Evolutionary conservation across 2,888 invertebrate species (phyloP), one percentile per base, ranked within the genome.

Genomic region (Cheilosia pagana): DNA sequence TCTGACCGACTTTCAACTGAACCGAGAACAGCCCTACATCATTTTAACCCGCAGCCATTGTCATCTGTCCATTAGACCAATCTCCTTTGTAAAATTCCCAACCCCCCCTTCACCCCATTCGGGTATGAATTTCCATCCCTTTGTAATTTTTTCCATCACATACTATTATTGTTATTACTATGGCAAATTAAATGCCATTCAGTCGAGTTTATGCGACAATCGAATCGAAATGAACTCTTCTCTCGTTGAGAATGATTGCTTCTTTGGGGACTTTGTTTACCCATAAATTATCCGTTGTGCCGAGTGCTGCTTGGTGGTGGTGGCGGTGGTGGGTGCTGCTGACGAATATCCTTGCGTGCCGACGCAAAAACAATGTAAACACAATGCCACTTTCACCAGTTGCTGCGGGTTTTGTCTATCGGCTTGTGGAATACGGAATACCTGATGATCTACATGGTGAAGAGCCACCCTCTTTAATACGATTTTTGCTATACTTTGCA

Each of bases 321-420:
- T 25, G 4, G 25, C 6, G 4, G 25, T 25, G 28, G 28, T n/a
- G 60, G 60, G 25, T 3, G n/a, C 10, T 50, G 48, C 1, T 0
- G 59, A 71, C 63, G 71, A 67, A 72, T 79, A 81, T 85, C 75
- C 76, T 85, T 85, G 79, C 85, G 85, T 85, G 85, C 35, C 48
- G 72, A 85, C 81, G 81, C 85, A 85, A 74, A 70, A 31, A 70
- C 45, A 79, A 75, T 52, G 60, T 45, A 52, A 70, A 68, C 67
- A 76, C 71, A 71, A 76, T 76, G 35, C 81, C 71, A 76, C 85
- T 85, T 81, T 85, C 85, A 85, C 85, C 75, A 85, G 85, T 85
- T 85, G 85, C 85, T 85, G 16, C 12, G 23, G 52, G 52, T 39
- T 60, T 55, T 70, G 50, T 75, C 14, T 79, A 79, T 82, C 72